Conservation (phyloP, 2,797 vertebrate species). For the Chrysocyon brachyurus region DNA sequence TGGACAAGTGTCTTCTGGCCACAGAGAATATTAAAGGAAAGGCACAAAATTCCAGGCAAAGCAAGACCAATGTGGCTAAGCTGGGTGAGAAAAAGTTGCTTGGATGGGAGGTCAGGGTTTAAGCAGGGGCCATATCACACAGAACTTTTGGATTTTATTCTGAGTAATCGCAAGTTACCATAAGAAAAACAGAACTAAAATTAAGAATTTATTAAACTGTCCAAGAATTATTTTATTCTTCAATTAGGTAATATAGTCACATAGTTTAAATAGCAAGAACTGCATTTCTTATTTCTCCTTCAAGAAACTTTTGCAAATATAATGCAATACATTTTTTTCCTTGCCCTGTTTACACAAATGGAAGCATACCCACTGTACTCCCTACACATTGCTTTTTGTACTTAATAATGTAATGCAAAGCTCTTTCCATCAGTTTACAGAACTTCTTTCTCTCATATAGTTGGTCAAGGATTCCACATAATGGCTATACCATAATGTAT, state of each 20-base stretch:
- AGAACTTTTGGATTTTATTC: neutral
- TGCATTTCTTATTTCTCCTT: neutral
- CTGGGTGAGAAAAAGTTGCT: neutral
- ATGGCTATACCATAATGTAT: neutral
- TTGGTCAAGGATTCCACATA: neutral
- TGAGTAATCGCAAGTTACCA: neutral
- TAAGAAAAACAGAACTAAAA: neutral
- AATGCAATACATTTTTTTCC: neutral
- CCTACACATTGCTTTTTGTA: neutral
- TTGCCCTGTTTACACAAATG: neutral
- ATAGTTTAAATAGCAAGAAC: neutral
- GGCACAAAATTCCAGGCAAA: neutral
- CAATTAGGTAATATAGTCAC: neutral
- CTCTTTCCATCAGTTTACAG: neutral
- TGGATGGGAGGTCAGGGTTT: neutral
- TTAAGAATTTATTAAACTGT: neutral
- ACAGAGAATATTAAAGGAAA: neutral
- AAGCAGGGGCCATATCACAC: neutral
- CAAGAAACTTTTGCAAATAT: neutral
- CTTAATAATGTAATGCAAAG: neutral
- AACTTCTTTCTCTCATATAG: neutral
- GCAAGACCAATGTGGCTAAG: neutral
- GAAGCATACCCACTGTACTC: neutral
- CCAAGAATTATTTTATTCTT: conserved; percentile 2
- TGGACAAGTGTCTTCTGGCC: neutral